Evolutionary conservation across 2,888 invertebrate genomes (phyloP), one percentile per base, ranked within the genome.

Genomic region (Peribatodes rhomboidaria): DNA sequence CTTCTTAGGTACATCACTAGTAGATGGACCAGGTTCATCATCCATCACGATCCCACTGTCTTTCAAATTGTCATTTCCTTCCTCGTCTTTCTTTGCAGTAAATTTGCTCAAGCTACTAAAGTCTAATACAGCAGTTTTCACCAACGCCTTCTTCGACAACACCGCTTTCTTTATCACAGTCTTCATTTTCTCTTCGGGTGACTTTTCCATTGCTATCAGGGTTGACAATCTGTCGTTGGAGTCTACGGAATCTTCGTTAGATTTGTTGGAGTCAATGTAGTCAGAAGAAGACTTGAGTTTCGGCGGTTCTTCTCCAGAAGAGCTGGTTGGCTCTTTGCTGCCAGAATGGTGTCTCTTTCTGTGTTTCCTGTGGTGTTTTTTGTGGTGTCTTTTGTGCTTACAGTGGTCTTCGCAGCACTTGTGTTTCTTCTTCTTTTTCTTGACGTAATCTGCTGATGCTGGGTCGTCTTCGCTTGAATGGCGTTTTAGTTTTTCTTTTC

Each of bases 331-430:
- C 59, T 93, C 93, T 77, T 92, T 93, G 73, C 87, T 85, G 61
- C 85, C 85, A 0, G 93, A 93, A 61, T 96, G 95, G 86, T 97
- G 95, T 81, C 96, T 95, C 80, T 96, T 96, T 84, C 96, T 95
- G 78, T 97, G 97, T 87, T 97, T 97, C 73, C 95, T 95, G 77
- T 97, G 96, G 67, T 95, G 95, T 82, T 97, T 97, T 85, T 96
- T 97, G 75, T 97, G 97, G 78, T 97, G 97, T 65, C 94, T 94
- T 63, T 95, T 94, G 73, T 96, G 96, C 76, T 96, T 96, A 77
- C 96, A 95, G 71, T 95, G 94, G 67, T 96, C 96, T 68, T 96
- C 96, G 74, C 94, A 94, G 76, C 95, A 96, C 82, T 95, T 95
- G 78, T 96, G 96, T 75, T 95, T 96, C 73, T 94, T 95, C 80